Evolutionary conservation across 30 jellyfish, hydroid and myxozoan species (phyloP), one percentile per base, ranked within the genome.

Genomic region (Mastigias papua): DNA sequence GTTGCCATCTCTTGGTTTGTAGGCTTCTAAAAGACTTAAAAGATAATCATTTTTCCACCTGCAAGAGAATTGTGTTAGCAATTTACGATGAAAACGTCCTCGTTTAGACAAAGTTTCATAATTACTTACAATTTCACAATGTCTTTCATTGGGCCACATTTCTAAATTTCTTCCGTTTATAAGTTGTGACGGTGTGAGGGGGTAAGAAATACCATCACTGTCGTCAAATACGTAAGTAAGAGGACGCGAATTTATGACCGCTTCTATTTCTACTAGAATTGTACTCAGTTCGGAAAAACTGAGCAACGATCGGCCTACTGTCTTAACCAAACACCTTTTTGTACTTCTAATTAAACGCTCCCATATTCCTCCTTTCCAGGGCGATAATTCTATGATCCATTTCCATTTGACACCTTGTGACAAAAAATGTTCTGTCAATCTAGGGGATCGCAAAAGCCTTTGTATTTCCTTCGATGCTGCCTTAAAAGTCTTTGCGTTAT

Each of bases 321-420:
- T 71, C 81, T 70, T 84, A 1, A 69, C 42, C 17, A 84, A 10
- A 34, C 87, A 84, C 48, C 86, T 17, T 84, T 84, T 72, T 42
- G 51, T 78, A 30, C 93, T 84, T 48, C 71, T 15, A 29, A 70
- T 33, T 25, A 84, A 46, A 5, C 93, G 27, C 34, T 84, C 86
- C 93, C 87, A 84, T 0, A 37, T 77, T 17, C 81, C 93, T 69
- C 80, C 93, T 30, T 84, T 50, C 86, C 80, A 84, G 54, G 86
- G 93, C 1, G 65, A 23, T 63, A 37, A 1, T 33, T 84, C 86
- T 9, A 33, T 57, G 1, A 72, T 84, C 21, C 9, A 69, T 21
- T 84, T 57, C 80, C 87, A 84, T 42, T 82, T 82, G 77, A 67
- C 85, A 63, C 91, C 91, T 73, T 31, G 49, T 32, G 75, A 81